These are phyloP conservation scores for Drosophila multiciliata DNA, from an alignment of 2,888 invertebrate species.

Conservation along the genomic window DNA sequence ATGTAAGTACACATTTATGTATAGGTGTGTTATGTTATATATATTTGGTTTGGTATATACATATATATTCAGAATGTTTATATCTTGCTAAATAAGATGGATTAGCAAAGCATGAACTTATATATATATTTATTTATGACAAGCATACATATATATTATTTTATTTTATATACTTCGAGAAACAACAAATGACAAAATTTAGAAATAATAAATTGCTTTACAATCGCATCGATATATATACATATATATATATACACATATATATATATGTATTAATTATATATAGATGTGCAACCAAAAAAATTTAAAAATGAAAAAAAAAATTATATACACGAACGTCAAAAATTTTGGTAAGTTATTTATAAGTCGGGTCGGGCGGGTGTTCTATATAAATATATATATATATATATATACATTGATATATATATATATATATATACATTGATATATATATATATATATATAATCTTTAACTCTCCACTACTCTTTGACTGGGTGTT, in stretches of 20 bases:
- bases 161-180: conserved; percentile 6
- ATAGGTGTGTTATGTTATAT: conserved; percentile 34
- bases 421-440: conserved; percentile 1
- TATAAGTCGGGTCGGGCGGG: conserved; percentile 3
- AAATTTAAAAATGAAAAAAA: conserved; percentile 77
- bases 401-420: background rate
- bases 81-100: conserved; percentile 16
- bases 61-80: conserved; percentile 25
- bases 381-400: background rate
- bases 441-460: conserved; percentile 2
- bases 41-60: conserved; percentile 16
- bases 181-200: conserved; percentile 54
- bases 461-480: conserved; percentile 41
- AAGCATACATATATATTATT: conserved; percentile 35
- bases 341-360: conserved; percentile 61
- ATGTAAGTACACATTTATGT: conserved; percentile 19
- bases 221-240: conserved; percentile 58
- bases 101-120: conserved; percentile 52
- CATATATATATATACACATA: conserved; percentile 5
- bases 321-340: conserved; percentile 85
- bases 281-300: conserved; percentile 41
- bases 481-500: conserved; percentile 22
- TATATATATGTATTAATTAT: conserved; percentile 36
- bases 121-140: conserved; percentile 15
- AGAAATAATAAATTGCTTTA: conserved; percentile 56